phyloP scores from a whole-genome alignment of 2,113 vertebrate genomes.

The Antennarius striatus region DNA sequence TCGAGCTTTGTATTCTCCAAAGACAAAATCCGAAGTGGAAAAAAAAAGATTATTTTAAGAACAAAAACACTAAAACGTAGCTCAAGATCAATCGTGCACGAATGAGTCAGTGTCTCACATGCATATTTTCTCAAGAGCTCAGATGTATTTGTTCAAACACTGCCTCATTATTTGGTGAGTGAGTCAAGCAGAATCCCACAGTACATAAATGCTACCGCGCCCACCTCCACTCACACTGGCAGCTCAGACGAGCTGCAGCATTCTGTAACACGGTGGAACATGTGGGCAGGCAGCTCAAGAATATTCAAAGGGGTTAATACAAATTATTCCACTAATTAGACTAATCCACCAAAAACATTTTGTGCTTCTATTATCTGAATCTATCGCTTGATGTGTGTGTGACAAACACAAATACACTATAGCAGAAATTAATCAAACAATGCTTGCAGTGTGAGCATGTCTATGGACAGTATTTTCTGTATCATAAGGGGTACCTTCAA shows the following conservation, averaged over 20 bases:
- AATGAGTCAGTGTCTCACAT: too few species aligned
- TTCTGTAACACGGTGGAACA: constrained; percentile 29
- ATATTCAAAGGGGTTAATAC: constrained; percentile 50
- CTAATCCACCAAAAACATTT: constrained; percentile 21
- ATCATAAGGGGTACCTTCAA: too few species aligned
- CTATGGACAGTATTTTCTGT: too few species aligned
- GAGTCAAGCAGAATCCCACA: constrained; percentile 60
- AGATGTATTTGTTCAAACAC: constrained; percentile 8
- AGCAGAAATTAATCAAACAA: too few species aligned
- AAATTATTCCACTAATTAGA: constrained; percentile 52
- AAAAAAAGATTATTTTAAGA: neutral
- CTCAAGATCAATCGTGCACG: too few species aligned
- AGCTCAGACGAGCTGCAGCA: constrained; percentile 54
- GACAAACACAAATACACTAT: neutral
- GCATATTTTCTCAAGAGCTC: neutral
- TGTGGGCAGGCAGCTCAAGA: constrained; percentile 44
- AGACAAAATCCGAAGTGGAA: neutral
- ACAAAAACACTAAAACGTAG: neutral
- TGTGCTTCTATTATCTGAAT: constrained; percentile 9
- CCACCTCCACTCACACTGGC: constrained; percentile 69
- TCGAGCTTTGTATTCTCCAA: neutral
- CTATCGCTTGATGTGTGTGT: neutral
- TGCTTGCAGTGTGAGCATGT: too few species aligned
- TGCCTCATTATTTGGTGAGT: constrained; percentile 47
- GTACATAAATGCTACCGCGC: constrained; percentile 62